Conservation (phyloP, 2,888 invertebrate genomes). For the Phlogophora meticulosa region DNA sequence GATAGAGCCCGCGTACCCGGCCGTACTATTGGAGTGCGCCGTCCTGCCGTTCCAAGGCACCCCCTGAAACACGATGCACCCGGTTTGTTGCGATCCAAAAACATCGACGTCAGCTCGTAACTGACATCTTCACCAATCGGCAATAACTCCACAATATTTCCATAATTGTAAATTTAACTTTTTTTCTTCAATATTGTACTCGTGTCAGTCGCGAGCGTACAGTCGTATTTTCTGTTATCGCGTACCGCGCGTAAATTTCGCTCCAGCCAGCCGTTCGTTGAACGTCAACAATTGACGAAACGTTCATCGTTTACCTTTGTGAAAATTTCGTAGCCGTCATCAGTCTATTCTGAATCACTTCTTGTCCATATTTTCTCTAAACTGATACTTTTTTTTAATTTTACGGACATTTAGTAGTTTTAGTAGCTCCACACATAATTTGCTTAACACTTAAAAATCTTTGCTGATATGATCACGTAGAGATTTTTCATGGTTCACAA, state of each 20-base stretch:
- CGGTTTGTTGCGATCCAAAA: slow-evolving; percentile 76
- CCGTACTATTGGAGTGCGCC: slow-evolving; percentile 92
- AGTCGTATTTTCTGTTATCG: slow-evolving; percentile 80
- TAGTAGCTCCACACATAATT: slow-evolving; percentile 25
- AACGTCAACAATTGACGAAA: slow-evolving; percentile 85
- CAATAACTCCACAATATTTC: slow-evolving; percentile 46
- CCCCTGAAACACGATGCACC: slow-evolving; percentile 88
- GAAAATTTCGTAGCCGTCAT: slow-evolving; percentile 63
- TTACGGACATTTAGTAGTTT: slow-evolving; percentile 12
- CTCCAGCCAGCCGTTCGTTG: slow-evolving; percentile 75
- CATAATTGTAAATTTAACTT: slow-evolving; percentile 48
- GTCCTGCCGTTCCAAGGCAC: slow-evolving; percentile 94
- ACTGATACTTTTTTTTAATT: slow-evolving; percentile 29
- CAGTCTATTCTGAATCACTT: slow-evolving; percentile 53
- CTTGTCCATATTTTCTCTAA: slow-evolving; percentile 44
- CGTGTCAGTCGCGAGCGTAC: slow-evolving; percentile 74
- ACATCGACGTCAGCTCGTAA: slow-evolving; percentile 68
- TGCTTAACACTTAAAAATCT: slow-evolving; percentile 37
- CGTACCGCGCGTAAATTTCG: slow-evolving; percentile 81
- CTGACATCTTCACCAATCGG: slow-evolving; percentile 60
- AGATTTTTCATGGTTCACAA: slow-evolving; percentile 34
- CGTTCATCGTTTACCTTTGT: slow-evolving; percentile 77
- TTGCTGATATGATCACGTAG: slow-evolving; percentile 16
- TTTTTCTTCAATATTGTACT: slow-evolving; percentile 71
- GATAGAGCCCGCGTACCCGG: slow-evolving; percentile 89